Evolutionary conservation across 2,113 vertebrate genomes (phyloP).

Genomic region (Orthonyx spaldingii): DNA sequence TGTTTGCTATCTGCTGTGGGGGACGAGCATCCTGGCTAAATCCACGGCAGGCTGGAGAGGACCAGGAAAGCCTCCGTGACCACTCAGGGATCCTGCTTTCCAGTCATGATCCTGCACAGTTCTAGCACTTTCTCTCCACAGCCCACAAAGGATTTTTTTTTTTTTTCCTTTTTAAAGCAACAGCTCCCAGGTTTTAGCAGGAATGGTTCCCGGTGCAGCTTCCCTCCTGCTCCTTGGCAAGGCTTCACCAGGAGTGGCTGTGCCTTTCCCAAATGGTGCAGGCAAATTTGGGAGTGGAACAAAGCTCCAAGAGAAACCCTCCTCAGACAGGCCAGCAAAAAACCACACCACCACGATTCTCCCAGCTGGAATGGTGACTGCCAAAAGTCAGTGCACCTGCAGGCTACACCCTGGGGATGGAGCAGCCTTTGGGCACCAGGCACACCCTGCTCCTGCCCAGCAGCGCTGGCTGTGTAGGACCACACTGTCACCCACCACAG

Average conservation of each 20-base stretch:
- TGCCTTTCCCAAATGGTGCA: accelerated
- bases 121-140: slow-evolving; percentile 86
- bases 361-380: accelerated
- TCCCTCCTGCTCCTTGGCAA: not conserved
- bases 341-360: not conserved
- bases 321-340: accelerated
- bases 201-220: slow-evolving; percentile 15
- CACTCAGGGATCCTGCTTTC: slow-evolving; percentile 79
- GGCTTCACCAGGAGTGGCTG: not conserved
- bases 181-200: slow-evolving; percentile 67
- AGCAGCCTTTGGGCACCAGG: not conserved
- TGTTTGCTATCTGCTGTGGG: slow-evolving; percentile 58
- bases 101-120: slow-evolving; percentile 80
- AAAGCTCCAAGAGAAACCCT: not conserved
- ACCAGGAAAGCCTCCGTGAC: slow-evolving; percentile 62
- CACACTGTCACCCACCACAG: not conserved
- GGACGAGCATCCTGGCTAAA: slow-evolving; percentile 62
- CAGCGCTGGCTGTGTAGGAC: not conserved
- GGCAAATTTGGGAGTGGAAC: not conserved
- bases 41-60: slow-evolving; percentile 59
- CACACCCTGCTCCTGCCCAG: not conserved
- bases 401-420: not conserved
- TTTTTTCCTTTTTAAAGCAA: slow-evolving; percentile 76
- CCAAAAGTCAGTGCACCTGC: not conserved
- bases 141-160: slow-evolving; percentile 73